These are phyloP conservation scores for Prunella himalayana DNA, from an alignment of 2,113 vertebrate species.

Conservation along the genomic window DNA sequence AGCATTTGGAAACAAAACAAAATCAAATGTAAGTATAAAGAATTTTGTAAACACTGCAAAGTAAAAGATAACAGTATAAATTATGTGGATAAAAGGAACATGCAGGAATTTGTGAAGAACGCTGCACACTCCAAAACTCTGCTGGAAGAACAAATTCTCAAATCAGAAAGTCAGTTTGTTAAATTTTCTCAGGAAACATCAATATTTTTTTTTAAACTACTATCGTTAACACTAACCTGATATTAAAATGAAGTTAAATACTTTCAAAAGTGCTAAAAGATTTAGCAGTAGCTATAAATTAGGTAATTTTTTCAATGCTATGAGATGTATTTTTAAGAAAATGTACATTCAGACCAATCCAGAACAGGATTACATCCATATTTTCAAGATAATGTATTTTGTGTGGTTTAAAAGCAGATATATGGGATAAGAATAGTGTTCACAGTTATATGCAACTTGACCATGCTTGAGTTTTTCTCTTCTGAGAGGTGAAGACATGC, in stretches of 20 bases:
- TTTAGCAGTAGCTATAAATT: background rate
- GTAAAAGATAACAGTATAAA: background rate
- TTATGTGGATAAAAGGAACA: background rate
- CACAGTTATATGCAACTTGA: background rate
- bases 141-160: background rate
- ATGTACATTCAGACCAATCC: background rate
- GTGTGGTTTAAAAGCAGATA: background rate
- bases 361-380: background rate
- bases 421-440: background rate
- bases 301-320: background rate
- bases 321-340: background rate
- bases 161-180: background rate
- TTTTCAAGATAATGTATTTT: background rate
- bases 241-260: background rate
- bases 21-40: background rate
- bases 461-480: background rate
- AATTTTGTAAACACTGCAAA: background rate
- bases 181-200: background rate
- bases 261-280: background rate
- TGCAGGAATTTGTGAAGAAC: background rate
- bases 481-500: background rate
- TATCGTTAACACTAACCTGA: background rate
- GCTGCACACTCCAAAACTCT: background rate
- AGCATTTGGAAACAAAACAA: background rate
- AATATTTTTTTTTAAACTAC: background rate